Percentiles rank a stretch among this genome's conserved stretches.
phyloP scores from a whole-genome alignment of 1,140 invertebrate genomes.

The Oncopeltus fasciatus region DNA sequence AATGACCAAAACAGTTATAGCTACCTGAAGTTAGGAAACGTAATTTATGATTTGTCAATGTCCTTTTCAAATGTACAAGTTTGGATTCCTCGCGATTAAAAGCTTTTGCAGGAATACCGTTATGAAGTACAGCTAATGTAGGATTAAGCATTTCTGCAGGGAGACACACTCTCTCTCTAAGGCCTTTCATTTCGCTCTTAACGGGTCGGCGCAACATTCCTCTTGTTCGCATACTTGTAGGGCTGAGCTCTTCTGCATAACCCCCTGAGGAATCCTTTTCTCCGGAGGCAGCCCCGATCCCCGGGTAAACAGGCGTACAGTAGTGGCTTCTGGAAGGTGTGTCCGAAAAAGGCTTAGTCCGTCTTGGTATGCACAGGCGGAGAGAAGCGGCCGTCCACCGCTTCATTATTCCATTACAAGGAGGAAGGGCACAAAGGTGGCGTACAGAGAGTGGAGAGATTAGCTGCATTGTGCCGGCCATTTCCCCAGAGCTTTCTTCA shows the following conservation, averaged over 20 bases:
- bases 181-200: neutral
- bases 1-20: too few species aligned
- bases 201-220: neutral
- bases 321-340: neutral
- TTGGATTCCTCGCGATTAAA: too few species aligned
- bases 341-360: conserved; percentile 2
- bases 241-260: neutral
- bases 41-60: too few species aligned
- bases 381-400: neutral
- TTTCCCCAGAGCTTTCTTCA: neutral
- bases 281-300: neutral
- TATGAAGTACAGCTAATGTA: too few species aligned
- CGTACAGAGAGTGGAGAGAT: neutral
- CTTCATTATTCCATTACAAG: conserved; percentile 7
- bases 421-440: neutral
- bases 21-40: too few species aligned
- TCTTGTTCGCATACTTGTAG: neutral
- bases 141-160: too few species aligned
- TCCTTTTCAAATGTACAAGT: too few species aligned
- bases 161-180: neutral
- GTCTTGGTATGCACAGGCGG: conserved; percentile 1
- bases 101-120: too few species aligned
- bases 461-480: neutral
- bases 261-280: conserved; percentile 8
- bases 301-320: too few species aligned